These are phyloP conservation scores for Lymantria monacha DNA, from an alignment of 2,888 invertebrate species.

Conservation along the genomic window DNA sequence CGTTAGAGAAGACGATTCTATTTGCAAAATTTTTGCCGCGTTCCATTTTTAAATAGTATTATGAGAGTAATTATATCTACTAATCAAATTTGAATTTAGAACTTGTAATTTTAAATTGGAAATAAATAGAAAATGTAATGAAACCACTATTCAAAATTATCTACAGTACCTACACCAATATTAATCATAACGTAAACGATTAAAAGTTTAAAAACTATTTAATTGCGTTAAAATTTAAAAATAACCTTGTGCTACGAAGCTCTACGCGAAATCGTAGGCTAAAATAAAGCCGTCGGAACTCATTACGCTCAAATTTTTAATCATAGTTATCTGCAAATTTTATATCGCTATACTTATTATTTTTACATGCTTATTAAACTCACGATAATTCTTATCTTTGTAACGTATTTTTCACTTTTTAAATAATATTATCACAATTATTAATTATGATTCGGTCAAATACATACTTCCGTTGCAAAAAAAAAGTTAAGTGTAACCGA, in stretches of 20 bases:
- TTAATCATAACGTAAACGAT: neutral
- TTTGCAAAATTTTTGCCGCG: conserved; percentile 28
- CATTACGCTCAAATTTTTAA: conserved; percentile 11
- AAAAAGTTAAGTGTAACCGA: neutral
- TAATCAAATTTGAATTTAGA: conserved; percentile 11
- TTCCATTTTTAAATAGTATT: neutral
- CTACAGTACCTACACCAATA: neutral
- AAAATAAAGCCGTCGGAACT: conserved; percentile 75
- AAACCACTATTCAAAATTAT: neutral
- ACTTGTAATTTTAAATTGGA: conserved; percentile 18
- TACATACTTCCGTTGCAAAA: neutral
- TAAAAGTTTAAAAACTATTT: conserved; percentile 3
- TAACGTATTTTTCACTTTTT: too few species aligned
- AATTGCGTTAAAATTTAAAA: conserved; percentile 14
- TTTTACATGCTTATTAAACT: too few species aligned
- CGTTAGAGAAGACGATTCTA: conserved; percentile 44
- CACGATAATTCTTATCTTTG: too few species aligned
- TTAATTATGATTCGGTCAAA: too few species aligned
- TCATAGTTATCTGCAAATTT: conserved; percentile 1
- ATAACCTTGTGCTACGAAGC: conserved; percentile 35
- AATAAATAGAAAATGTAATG: conserved; percentile 1
- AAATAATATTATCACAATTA: too few species aligned
- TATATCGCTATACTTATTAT: too few species aligned
- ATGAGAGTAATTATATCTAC: too few species aligned
- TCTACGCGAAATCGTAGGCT: conserved; percentile 66